Percentiles rank a stretch among this genome's conserved stretches.
Conservation (phyloP, 1,140 invertebrate species). For the Octopus bimaculoides region DNA sequence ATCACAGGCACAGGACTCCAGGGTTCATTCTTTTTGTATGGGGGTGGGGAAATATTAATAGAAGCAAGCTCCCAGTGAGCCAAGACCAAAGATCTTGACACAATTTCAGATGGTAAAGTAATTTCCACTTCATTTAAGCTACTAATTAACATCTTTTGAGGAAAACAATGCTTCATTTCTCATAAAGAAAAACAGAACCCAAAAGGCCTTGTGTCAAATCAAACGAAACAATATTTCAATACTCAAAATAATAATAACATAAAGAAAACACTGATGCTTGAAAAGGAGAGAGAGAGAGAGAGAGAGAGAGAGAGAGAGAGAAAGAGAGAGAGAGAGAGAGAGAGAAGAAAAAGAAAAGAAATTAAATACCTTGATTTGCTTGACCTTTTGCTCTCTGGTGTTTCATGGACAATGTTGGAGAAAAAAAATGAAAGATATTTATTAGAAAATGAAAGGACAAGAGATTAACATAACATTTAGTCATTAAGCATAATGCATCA, state of each 20-base stretch:
- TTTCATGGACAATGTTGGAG: constrained; percentile 34
- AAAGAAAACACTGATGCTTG: not conserved
- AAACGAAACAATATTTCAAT: not conserved
- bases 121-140: too few species aligned
- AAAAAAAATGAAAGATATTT: constrained; percentile 22
- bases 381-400: constrained; percentile 51
- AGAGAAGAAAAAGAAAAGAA: not conserved
- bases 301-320: not conserved
- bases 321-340: not conserved
- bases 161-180: too few species aligned
- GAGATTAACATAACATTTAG: not conserved
- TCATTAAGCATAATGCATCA: not conserved
- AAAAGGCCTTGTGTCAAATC: not conserved
- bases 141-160: too few species aligned
- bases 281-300: not conserved
- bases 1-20: too few species aligned
- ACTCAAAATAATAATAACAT: not conserved
- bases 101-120: too few species aligned
- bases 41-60: too few species aligned
- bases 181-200: too few species aligned
- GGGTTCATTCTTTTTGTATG: too few species aligned
- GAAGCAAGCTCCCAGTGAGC: too few species aligned
- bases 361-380: constrained; percentile 47
- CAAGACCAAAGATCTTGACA: too few species aligned
- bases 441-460: not conserved